Base-by-base conservation (phyloP, 2,888 invertebrate species). In the Phorcus lineatus region DNA sequence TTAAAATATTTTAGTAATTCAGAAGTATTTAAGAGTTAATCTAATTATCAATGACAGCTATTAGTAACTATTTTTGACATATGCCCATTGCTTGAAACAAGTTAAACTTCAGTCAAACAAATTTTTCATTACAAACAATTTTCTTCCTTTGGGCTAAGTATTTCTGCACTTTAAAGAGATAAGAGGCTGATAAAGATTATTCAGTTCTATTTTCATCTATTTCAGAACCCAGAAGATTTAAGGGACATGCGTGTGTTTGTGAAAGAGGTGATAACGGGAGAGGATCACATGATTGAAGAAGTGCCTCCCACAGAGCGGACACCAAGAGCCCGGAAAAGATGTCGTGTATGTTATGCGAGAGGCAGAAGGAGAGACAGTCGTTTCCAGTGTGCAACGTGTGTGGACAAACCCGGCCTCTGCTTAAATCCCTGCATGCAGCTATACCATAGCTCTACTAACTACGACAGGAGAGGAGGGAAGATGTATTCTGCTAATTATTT, bases 331-430 rank as follows among this genome's bases (percentile, higher is more conserved):
- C 54, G 76, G 16, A 76, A 76, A 55, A 11, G 76, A 31, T 76
- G 76, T 55, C 76, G 76, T n/a, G 76, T 76, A 11, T 76, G 76
- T 31, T 76, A 76, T 3, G 53, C 76, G 31, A 13, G 19, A 0
- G 76, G 76, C 17, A 76, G 31, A 19, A n/a, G 76, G 17, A 54
- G 76, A 2, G 76, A 76, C 76, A 76, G 54, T 54, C 76, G 76
- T 2, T 76, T 36, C 19, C 76, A 76, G 76, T 76, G 76, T 55
- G 76, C 76, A 2, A 55, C 54, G 6, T 76, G 76, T 31, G 36
- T 54, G 13, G 36, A 55, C 36, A 76, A 76, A 31, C 76, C 76
- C 1, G 76, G 76, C 11, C 55, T 76, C 13, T 76, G 76, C 24
- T 19, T 55, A 13, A 11, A 17, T 6, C 76, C 53, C 1, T 76